Percentiles rank a stretch among this genome's conserved stretches.
Evolutionary conservation across 2,113 vertebrate species (phyloP).

Genomic region (Bufo gargarizans): DNA sequence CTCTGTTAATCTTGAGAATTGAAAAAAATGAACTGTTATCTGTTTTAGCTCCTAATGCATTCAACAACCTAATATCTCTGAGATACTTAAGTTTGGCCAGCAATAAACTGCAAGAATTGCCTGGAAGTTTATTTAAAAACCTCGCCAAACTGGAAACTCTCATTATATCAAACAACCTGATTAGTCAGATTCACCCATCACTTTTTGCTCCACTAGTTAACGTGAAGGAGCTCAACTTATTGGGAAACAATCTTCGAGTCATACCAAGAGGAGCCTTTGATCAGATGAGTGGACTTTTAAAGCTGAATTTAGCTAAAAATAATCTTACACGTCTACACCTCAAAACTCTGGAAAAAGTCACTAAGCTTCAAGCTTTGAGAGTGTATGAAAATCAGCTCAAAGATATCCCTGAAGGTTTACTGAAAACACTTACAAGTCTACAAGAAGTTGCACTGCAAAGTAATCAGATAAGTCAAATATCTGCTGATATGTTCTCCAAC

Average conservation of each 20-base stretch:
- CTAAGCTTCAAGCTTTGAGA: slow-evolving; percentile 75
- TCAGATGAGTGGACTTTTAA: slow-evolving; percentile 74
- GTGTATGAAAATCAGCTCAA: slow-evolving; percentile 82
- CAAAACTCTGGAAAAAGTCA: slow-evolving; percentile 77
- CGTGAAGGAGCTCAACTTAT: slow-evolving; percentile 75
- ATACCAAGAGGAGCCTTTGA: slow-evolving; percentile 78
- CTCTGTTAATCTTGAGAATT: slow-evolving; percentile 72
- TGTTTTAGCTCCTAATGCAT: slow-evolving; percentile 67
- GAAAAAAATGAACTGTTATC: slow-evolving; percentile 74
- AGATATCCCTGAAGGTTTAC: slow-evolving; percentile 73
- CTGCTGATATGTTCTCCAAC: slow-evolving; percentile 77
- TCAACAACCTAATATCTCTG: slow-evolving; percentile 70
- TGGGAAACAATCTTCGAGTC: slow-evolving; percentile 71
- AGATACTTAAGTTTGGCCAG: slow-evolving; percentile 78
- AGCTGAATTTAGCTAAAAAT: slow-evolving; percentile 82
- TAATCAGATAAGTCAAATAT: slow-evolving; percentile 79
- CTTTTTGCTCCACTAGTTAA: slow-evolving; percentile 71
- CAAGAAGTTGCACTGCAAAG: slow-evolving; percentile 84
- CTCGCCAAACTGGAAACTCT: slow-evolving; percentile 86
- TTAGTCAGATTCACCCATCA: slow-evolving; percentile 68
- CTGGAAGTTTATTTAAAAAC: slow-evolving; percentile 72
- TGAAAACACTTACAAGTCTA: slow-evolving; percentile 75
- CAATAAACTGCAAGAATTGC: slow-evolving; percentile 75
- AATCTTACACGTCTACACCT: slow-evolving; percentile 72
- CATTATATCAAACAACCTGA: slow-evolving; percentile 79